Evolutionary conservation across 2,113 vertebrate species (phyloP), one percentile per base, ranked within the genome.

Genomic region (Boleophthalmus pectinirostris): DNA sequence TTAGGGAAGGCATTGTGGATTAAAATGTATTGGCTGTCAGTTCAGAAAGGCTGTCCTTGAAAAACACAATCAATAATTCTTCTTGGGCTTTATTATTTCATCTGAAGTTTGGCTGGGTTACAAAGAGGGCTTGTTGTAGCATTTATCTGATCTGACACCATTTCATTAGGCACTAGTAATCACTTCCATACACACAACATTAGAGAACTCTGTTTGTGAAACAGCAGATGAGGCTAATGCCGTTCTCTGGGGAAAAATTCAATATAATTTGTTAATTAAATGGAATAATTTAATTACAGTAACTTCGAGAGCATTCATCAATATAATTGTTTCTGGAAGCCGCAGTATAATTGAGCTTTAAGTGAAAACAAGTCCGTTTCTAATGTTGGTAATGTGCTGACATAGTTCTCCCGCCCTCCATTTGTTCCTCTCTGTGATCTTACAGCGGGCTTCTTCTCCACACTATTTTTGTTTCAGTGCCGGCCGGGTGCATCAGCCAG

Each of bases 221-320:
- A 87, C 91, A 92, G 88, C 92, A 90, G 91, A 93, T 90, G 92
- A 91, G 89, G 81, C 90, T 90, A 89, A 90, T 88, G 89, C 87
- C 65, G 54, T 89, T 83, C 92, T 94, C 93, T 79, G 75, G 92
- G 92, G 93, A 91, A 89, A 92, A 92, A 90, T 93, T 93, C 89
- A 91, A 92, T 92, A 92, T 93, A 90, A 93, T 93, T 91, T 79
- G 89, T 93, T 93, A 94, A 94, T 94, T 93, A 93, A 93, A 93
- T 91, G 90, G 91, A 94, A 93, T 93, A 93, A 94, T 94, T 94
- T 92, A 93, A 94, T 94, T 93, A 93, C 90, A 91, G 90, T 90
- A 93, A 92, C 89, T 93, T 85, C 79, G 85, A 91, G 92, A 90
- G 88, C 91, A 93, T 93, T 92, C 90, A 93, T 94, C 93, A 92